Evolutionary conservation across 2,888 invertebrate genomes (phyloP).

Genomic region (Gortyna flavago): DNA sequence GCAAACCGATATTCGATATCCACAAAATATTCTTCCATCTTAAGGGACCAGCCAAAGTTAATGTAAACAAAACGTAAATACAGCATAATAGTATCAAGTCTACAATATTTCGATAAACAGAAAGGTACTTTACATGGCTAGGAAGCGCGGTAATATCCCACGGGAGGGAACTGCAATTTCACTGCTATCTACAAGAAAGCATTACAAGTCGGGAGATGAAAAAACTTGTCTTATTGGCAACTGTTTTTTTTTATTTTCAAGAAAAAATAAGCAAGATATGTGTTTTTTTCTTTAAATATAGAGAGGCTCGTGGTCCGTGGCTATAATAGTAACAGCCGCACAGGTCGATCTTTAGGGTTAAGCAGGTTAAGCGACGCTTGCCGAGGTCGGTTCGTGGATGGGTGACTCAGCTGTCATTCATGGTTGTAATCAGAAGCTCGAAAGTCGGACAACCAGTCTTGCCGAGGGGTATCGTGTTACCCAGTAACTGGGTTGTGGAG

Average conservation of each 20-base stretch:
- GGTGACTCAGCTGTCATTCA: neutral
- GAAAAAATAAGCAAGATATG: neutral
- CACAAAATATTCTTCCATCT: slow-evolving; percentile 43
- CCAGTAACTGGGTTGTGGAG: neutral
- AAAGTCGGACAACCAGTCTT: neutral
- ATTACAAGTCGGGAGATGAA: slow-evolving; percentile 77
- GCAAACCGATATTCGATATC: slow-evolving; percentile 29
- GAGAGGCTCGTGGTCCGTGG: rapidly evolving
- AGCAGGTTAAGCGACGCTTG: neutral
- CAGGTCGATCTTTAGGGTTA: neutral
- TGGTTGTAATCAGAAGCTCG: too few species aligned
- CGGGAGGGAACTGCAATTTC: slow-evolving; percentile 86
- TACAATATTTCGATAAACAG: slow-evolving; percentile 81
- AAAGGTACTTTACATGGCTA: slow-evolving; percentile 80
- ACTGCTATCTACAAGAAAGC: slow-evolving; percentile 81
- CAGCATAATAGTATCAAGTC: slow-evolving; percentile 63
- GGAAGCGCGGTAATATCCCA: slow-evolving; percentile 85
- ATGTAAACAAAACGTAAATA: slow-evolving; percentile 70
- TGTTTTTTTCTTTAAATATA: neutral
- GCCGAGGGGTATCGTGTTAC: neutral
- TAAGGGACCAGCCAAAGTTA: slow-evolving; percentile 55
- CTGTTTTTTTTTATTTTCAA: slow-evolving; percentile 3
- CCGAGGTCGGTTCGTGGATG: neutral
- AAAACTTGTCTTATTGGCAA: slow-evolving; percentile 27
- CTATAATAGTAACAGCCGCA: neutral